Base-by-base conservation (phyloP, 2,888 invertebrate species). In the Eristalis pertinax region DNA sequence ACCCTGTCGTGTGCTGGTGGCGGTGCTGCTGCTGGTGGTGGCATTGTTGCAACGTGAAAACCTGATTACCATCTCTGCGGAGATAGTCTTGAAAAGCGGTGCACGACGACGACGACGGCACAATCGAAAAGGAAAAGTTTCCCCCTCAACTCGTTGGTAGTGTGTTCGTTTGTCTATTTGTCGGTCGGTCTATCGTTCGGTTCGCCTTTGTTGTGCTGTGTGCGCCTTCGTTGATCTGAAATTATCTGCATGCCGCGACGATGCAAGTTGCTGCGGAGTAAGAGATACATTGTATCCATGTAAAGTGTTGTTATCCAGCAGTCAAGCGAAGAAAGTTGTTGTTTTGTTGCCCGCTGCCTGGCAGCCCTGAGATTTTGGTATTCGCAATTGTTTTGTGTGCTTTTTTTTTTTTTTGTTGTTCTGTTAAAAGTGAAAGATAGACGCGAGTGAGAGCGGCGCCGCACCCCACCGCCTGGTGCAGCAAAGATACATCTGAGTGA, bases 41-140 rank as follows among this genome's bases (percentile, higher is more conserved):
- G 67, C 67, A 73, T 60, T 67, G 86, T 77, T 68, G 73, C 79
- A 83, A 68, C 75, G 79, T 84, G 72, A 78, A 83, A 86, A 84
- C 87, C 87, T 78, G 86, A 86, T 86, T 86, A 82, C 67, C 86
- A 86, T 86, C 86, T 86, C 86, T 79, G 65, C 64, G 26, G 43
- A 62, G 79, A 85, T 79, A 83, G 43, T 74, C 68, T 50, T 38
- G 65, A 58, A 75, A 70, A 75, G 64, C 65, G 50, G 79, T 67
- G 72, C 72, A 64, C 50, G 65, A 67, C 69, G 69, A 64, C 50
- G 65, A 67, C 69, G 68, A 22, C 13, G 60, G 10, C 60, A 72
- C 73, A 73, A 68, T 83, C 78, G 68, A 80, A 84, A 87, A 87
- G 84, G 84, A 84, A 87, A 87, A 87, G 87, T 87, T 84, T 75